Evolutionary conservation across 2,888 invertebrate genomes (phyloP).

Genomic region (Alviniconcha strummeri): DNA sequence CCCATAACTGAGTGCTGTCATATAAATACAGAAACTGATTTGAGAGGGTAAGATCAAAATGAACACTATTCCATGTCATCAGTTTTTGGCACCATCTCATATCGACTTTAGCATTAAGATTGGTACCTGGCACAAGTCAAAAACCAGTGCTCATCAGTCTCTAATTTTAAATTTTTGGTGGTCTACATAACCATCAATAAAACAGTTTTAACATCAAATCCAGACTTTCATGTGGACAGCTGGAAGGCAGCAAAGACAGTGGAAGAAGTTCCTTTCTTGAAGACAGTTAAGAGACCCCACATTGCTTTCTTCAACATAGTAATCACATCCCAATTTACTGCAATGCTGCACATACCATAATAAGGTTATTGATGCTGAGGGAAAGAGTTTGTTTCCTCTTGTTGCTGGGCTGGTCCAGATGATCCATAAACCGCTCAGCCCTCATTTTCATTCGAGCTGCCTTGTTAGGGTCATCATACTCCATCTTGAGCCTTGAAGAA

Average conservation of each 20-base stretch:
- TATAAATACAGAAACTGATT: background rate
- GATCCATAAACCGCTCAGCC: slow-evolving; percentile 86
- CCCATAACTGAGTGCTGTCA: no score
- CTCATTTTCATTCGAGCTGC: slow-evolving; percentile 78
- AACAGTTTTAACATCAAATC: no score
- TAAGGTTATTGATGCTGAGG: slow-evolving; percentile 60
- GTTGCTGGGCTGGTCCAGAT: slow-evolving; percentile 47
- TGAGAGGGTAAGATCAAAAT: background rate
- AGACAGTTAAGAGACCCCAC: no score
- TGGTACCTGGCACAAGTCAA: no score
- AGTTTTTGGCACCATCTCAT: background rate
- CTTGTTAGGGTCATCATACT: slow-evolving; percentile 59
- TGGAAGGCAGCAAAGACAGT: no score
- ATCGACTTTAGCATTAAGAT: no score
- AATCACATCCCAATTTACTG: background rate
- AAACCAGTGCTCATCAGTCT: no score
- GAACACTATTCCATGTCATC: slow-evolving; percentile 1
- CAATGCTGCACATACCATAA: background rate
- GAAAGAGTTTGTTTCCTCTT: slow-evolving; percentile 53
- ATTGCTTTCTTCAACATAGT: no score
- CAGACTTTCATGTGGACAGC: no score
- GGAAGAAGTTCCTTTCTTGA: no score
- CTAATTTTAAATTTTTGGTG: no score
- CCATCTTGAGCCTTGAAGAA: slow-evolving; percentile 38
- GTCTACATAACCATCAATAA: no score